Percentiles rank a stretch among this genome's conserved stretches.
Evolutionary conservation across 2,797 vertebrate species (phyloP).

Genomic region (Masticophis lateralis): DNA sequence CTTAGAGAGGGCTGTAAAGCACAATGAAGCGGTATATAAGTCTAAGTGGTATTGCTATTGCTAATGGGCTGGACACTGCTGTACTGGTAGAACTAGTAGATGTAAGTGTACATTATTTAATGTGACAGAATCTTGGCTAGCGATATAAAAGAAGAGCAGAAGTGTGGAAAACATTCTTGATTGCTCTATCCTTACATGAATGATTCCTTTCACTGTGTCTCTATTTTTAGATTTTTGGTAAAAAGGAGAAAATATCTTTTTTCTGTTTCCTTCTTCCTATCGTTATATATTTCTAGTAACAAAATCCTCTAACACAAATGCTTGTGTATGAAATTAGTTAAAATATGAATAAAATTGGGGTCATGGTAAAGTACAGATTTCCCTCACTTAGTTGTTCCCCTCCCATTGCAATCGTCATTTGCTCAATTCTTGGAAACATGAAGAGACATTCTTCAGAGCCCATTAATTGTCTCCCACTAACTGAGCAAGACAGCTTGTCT

Average conservation of each 20-base stretch:
- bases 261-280: background rate
- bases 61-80: background rate
- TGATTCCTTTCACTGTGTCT: background rate
- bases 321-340: background rate
- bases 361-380: background rate
- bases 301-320: background rate
- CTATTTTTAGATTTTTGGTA: background rate
- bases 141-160: background rate
- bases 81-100: background rate
- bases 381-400: background rate
- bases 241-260: background rate
- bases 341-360: background rate
- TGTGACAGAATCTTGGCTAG: background rate
- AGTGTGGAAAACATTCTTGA: background rate
- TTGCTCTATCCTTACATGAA: background rate
- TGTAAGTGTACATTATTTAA: background rate
- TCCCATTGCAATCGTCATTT: background rate
- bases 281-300: background rate
- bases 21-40: background rate
- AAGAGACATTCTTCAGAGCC: background rate
- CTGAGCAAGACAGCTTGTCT: constrained; percentile 13
- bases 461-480: constrained; percentile 5
- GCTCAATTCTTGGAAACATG: constrained; percentile 15
- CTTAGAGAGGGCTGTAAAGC: background rate
- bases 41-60: background rate